Conservation (phyloP, 1,140 invertebrate species). For the Trichoplusia ni region DNA sequence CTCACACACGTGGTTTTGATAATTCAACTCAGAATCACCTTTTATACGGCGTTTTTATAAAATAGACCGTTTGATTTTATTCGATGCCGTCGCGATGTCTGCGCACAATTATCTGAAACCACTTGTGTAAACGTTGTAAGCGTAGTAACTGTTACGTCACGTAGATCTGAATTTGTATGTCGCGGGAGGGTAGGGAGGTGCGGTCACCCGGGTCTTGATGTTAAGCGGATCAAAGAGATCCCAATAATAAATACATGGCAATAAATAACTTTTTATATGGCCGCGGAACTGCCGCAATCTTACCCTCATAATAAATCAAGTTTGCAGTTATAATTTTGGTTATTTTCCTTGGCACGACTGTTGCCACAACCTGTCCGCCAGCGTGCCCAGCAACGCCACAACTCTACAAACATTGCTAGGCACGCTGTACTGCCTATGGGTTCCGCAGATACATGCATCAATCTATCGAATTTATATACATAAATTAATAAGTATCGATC, state of each 20-base stretch:
- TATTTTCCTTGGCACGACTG: background rate
- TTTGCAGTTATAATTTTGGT: constrained; percentile 7
- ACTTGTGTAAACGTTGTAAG: constrained; percentile 5
- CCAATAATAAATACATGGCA: constrained; percentile 27
- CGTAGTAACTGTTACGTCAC: constrained; percentile 36
- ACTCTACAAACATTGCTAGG: background rate
- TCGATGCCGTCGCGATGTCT: background rate
- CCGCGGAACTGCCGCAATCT: background rate
- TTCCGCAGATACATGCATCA: background rate
- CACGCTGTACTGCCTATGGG: background rate
- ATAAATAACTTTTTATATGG: constrained; percentile 28
- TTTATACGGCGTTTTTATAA: background rate
- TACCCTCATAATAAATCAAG: background rate
- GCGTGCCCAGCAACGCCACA: background rate
- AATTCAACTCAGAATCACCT: background rate
- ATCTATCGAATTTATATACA: constrained; percentile 4
- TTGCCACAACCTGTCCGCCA: background rate
- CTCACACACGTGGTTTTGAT: background rate
- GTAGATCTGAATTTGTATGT: constrained; percentile 66
- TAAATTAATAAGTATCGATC: constrained; percentile 9
- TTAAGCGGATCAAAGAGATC: constrained; percentile 16
- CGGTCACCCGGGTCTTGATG: constrained; percentile 2
- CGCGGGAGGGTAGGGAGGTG: constrained; percentile 13
- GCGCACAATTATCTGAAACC: background rate
- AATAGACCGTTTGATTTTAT: background rate